A percentile compares a stretch with the other conserved stretches of the same genome.
Conservation (phyloP, 2,113 vertebrate species). For the Elaphurus davidianus region DNA sequence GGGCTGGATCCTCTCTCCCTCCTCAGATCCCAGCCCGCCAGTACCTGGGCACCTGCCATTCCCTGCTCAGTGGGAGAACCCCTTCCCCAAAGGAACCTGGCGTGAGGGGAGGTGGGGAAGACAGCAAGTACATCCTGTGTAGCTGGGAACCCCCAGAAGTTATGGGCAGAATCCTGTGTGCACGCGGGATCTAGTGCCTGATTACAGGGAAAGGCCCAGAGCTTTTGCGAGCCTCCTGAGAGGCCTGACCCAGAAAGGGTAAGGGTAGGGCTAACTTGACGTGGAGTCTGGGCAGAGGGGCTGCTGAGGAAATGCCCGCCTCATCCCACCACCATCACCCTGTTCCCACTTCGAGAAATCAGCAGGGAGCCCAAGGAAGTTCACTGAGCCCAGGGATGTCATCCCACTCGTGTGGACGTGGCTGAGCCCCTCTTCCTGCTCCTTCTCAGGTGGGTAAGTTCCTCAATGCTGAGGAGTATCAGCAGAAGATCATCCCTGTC, state of each 20-base stretch:
- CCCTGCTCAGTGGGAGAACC: neutral
- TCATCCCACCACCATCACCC: too few species aligned
- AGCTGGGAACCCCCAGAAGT: neutral
- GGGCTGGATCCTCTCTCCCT: neutral
- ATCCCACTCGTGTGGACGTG: neutral
- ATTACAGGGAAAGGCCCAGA: neutral
- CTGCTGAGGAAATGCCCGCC: neutral
- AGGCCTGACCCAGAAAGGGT: neutral
- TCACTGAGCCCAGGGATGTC: neutral
- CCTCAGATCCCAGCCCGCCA: neutral
- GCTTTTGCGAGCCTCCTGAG: neutral
- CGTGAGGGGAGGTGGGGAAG: neutral
- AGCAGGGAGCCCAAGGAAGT: neutral
- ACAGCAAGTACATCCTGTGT: neutral
- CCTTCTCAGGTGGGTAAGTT: slow-evolving; percentile 90
- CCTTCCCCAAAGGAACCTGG: neutral
- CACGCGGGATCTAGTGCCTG: rapidly evolving
- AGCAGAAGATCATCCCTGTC: slow-evolving; percentile 93
- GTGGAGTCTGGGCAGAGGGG: neutral
- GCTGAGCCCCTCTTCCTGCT: neutral
- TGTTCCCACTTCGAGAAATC: neutral
- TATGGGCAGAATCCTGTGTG: neutral
- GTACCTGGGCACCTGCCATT: neutral
- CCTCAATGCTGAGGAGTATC: slow-evolving; percentile 91
- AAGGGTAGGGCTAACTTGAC: neutral